phyloP scores from a whole-genome alignment of 1,140 invertebrate species.

The Pteromalus puparum region DNA sequence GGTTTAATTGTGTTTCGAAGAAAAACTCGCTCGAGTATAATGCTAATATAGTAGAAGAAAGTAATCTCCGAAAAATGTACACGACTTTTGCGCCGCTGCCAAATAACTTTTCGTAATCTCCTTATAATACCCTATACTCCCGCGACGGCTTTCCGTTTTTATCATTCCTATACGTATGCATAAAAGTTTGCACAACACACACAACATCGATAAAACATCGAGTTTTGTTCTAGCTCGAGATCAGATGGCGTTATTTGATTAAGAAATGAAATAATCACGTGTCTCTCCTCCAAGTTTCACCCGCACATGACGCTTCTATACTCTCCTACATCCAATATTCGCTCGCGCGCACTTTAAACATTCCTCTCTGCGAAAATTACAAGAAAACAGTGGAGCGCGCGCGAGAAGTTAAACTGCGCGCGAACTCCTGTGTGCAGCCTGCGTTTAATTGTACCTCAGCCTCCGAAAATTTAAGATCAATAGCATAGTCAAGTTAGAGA shows the following conservation, averaged over 20 bases:
- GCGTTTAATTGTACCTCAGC: neutral
- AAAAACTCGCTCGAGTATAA: too few species aligned
- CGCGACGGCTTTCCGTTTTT: neutral
- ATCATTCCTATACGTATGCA: neutral
- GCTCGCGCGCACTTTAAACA: neutral
- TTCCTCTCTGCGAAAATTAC: neutral
- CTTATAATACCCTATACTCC: neutral
- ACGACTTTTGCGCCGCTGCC: neutral
- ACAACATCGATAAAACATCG: neutral
- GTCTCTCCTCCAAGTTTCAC: neutral
- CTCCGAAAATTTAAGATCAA: constrained; percentile 27
- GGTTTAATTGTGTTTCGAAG: neutral
- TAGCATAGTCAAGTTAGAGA: neutral
- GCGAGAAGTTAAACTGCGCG: neutral
- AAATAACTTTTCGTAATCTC: neutral
- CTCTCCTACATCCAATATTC: neutral
- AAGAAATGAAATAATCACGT: neutral
- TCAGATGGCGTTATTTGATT: too few species aligned
- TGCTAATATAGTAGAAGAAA: too few species aligned
- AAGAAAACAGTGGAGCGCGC: neutral
- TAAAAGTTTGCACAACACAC: too few species aligned
- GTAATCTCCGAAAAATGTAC: neutral
- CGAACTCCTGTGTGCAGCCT: neutral
- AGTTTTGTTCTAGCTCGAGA: neutral
- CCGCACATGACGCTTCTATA: neutral